These are phyloP conservation scores for Trissolcus japonicus DNA, from an alignment of 2,888 invertebrate genomes.

Conservation along the genomic window DNA sequence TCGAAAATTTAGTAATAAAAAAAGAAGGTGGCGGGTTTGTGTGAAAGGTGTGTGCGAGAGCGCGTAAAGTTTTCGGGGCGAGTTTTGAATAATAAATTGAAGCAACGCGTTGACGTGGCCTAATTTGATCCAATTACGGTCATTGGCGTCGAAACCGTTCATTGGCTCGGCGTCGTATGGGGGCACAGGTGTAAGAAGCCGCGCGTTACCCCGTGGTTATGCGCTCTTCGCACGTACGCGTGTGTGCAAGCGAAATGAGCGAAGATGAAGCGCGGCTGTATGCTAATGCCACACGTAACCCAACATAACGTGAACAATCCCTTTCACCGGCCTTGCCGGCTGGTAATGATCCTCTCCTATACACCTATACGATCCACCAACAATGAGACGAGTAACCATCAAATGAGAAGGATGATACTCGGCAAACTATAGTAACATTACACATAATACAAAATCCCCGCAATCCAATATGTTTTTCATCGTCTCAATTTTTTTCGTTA, in stretches of 20 bases:
- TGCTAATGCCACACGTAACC: slow-evolving; percentile 53
- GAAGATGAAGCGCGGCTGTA: slow-evolving; percentile 50
- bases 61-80: slow-evolving; percentile 1
- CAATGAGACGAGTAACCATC: slow-evolving; percentile 34
- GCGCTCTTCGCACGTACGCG: slow-evolving; percentile 54
- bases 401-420: slow-evolving; percentile 38
- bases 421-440: slow-evolving; percentile 38
- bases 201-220: slow-evolving; percentile 58
- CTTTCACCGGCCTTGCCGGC: slow-evolving; percentile 60
- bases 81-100: slow-evolving; percentile 52
- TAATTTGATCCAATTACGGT: slow-evolving; percentile 57
- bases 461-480: slow-evolving; percentile 36
- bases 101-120: slow-evolving; percentile 52
- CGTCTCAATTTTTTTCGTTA: too few species aligned
- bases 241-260: slow-evolving; percentile 49
- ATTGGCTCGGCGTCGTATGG: slow-evolving; percentile 48
- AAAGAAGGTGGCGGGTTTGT: background rate
- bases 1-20: slow-evolving; percentile 16
- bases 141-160: slow-evolving; percentile 53
- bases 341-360: slow-evolving; percentile 48
- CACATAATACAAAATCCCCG: slow-evolving; percentile 38
- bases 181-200: slow-evolving; percentile 58
- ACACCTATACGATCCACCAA: slow-evolving; percentile 19
- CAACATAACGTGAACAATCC: slow-evolving; percentile 55
- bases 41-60: background rate